phyloP scores from a whole-genome alignment of 2,888 invertebrate species.

The Diplazon laetatorius region DNA sequence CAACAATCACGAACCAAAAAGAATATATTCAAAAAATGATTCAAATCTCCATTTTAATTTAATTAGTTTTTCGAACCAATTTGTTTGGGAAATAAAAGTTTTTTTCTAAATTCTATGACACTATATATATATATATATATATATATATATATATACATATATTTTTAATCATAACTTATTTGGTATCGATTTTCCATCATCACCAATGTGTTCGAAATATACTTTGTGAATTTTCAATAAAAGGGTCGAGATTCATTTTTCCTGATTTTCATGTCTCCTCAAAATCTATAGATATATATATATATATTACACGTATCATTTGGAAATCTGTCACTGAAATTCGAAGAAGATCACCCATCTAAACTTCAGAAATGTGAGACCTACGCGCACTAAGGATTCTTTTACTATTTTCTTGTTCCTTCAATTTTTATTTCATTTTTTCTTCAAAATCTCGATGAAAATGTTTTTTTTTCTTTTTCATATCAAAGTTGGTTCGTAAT shows the following conservation, averaged over 20 bases:
- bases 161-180: too few species aligned
- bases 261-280: constrained; percentile 4
- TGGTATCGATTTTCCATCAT: not conserved
- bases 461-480: not conserved
- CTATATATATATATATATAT: too few species aligned
- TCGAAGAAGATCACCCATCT: constrained; percentile 23
- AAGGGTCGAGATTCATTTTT: constrained; percentile 36
- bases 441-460: constrained; percentile 6
- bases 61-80: too few species aligned
- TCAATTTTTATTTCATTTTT: not conserved
- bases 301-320: constrained; percentile 26
- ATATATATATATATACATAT: too few species aligned
- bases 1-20: too few species aligned
- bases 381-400: constrained; percentile 39
- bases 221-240: constrained; percentile 2
- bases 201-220: not conserved
- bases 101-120: too few species aligned
- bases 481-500: constrained; percentile 39
- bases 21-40: too few species aligned
- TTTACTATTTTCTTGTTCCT: constrained; percentile 11
- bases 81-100: too few species aligned
- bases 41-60: too few species aligned
- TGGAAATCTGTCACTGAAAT: constrained; percentile 9
- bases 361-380: constrained; percentile 31
- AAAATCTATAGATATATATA: not conserved